phyloP scores from a whole-genome alignment of 2,113 vertebrate species.

The Oryzias celebensis region DNA sequence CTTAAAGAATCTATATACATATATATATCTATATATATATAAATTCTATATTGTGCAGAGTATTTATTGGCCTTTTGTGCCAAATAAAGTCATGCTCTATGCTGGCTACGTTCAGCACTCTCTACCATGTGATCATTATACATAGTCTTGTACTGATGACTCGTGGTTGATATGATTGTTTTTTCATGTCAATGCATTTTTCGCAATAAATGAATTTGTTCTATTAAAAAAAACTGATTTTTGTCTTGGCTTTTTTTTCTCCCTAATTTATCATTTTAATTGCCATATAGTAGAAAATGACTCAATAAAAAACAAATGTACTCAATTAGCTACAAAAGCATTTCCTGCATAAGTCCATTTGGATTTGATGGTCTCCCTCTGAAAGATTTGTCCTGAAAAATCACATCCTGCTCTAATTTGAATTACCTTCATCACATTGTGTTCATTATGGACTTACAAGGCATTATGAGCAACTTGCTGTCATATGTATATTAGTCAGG shows the following conservation, averaged over 20 bases:
- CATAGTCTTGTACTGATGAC: conserved; percentile 82
- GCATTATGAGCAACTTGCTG: conserved; percentile 13
- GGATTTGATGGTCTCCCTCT: conserved; percentile 23
- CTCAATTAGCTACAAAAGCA: conserved; percentile 21
- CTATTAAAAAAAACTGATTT: no score
- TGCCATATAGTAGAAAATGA: not conserved
- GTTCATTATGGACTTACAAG: conserved; percentile 25
- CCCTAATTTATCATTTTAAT: not conserved
- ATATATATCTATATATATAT: conserved; percentile 66
- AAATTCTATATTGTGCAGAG: conserved; percentile 80
- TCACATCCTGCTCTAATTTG: conserved; percentile 36
- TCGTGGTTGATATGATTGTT: conserved; percentile 78
- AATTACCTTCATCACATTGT: conserved; percentile 31
- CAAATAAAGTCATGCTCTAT: conserved; percentile 66
- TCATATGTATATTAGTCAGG: conserved; percentile 7
- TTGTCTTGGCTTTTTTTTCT: not conserved
- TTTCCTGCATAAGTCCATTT: conserved; percentile 30
- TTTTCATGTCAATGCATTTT: conserved; percentile 83
- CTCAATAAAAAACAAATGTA: not conserved
- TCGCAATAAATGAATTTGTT: conserved; percentile 85
- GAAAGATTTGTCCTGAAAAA: conserved; percentile 28
- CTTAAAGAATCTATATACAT: conserved; percentile 25
- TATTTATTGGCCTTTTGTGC: conserved; percentile 81
- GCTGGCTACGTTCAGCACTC: conserved; percentile 63
- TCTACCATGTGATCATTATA: conserved; percentile 79